A percentile compares a stretch with the other conserved stretches of the same genome.
These are phyloP conservation scores for Scolopax bukidnonensis DNA, from an alignment of 2,797 vertebrate species.

Conservation along the genomic window DNA sequence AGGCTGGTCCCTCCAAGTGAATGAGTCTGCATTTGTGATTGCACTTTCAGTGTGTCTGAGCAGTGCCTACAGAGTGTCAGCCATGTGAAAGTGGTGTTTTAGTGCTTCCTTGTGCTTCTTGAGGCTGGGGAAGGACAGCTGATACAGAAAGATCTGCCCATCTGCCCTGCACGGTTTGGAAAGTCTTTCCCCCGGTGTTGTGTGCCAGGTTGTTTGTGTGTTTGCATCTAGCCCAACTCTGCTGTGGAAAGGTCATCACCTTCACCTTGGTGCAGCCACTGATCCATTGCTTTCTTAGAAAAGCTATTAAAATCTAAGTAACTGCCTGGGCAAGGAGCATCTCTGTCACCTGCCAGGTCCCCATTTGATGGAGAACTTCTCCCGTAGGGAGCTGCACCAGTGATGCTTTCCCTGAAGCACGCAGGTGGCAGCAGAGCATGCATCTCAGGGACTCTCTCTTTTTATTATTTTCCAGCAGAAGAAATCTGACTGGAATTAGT, in stretches of 20 bases:
- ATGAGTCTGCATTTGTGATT: not conserved
- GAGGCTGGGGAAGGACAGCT: not conserved
- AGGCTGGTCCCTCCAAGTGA: not conserved
- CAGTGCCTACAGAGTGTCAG: not conserved
- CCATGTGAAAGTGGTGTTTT: accelerated
- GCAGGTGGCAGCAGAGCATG: not conserved
- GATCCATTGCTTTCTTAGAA: constrained; percentile 12
- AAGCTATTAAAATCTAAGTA: constrained; percentile 18
- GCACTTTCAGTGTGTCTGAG: not conserved
- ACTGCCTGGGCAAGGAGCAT: not conserved
- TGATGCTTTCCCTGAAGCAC: not conserved
- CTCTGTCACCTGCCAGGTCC: not conserved
- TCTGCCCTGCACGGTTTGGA: not conserved
- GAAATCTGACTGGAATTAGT: not conserved
- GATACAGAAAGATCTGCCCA: not conserved
- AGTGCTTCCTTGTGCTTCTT: not conserved
- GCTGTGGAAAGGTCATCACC: not conserved
- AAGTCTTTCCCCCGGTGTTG: not conserved
- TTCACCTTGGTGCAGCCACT: not conserved
- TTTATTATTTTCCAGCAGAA: not conserved
- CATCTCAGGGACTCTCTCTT: not conserved
- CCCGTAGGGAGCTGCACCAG: not conserved
- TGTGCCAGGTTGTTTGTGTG: not conserved
- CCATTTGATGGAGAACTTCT: not conserved
- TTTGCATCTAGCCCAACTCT: not conserved